Percentiles rank a stretch among this genome's conserved stretches.
Conservation (phyloP, 2,888 invertebrate species). For the Saturnia japonica region DNA sequence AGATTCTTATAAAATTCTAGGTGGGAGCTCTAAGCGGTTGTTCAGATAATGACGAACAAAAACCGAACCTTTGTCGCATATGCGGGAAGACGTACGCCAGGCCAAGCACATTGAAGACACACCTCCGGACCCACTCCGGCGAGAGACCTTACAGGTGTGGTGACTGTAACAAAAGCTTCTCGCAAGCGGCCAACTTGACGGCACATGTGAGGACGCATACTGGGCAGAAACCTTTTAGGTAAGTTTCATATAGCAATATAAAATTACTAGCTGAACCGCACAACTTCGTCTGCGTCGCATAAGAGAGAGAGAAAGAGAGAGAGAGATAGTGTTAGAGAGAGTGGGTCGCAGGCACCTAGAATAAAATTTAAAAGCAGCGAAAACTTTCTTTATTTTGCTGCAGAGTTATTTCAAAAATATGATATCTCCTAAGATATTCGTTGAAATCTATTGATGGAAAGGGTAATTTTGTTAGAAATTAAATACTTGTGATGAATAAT, state of each 20-base stretch:
- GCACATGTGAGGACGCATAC: slow-evolving; percentile 98
- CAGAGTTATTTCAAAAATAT: too few species aligned
- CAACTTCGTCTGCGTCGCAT: too few species aligned
- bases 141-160: slow-evolving; percentile 95
- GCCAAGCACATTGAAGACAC: slow-evolving; percentile 98
- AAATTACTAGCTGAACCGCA: too few species aligned
- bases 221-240: slow-evolving; percentile 97
- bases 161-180: slow-evolving; percentile 98
- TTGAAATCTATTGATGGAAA: too few species aligned
- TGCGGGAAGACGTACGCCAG: slow-evolving; percentile 98
- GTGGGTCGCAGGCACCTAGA: too few species aligned
- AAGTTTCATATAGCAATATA: slow-evolving; percentile 21
- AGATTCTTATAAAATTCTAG: slow-evolving; percentile 33
- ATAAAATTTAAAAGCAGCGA: too few species aligned
- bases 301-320: too few species aligned
- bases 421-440: too few species aligned
- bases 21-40: slow-evolving; percentile 82
- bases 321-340: too few species aligned
- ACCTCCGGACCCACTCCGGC: slow-evolving; percentile 97
- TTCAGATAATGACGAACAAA: slow-evolving; percentile 86
- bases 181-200: slow-evolving; percentile 98
- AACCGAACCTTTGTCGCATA: slow-evolving; percentile 95
- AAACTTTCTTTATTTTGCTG: too few species aligned
- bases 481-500: too few species aligned
- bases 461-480: too few species aligned